Percentiles rank a stretch among this genome's conserved stretches.
phyloP scores from a whole-genome alignment of 2,888 invertebrate genomes.

The Cryptosula pallasiana region DNA sequence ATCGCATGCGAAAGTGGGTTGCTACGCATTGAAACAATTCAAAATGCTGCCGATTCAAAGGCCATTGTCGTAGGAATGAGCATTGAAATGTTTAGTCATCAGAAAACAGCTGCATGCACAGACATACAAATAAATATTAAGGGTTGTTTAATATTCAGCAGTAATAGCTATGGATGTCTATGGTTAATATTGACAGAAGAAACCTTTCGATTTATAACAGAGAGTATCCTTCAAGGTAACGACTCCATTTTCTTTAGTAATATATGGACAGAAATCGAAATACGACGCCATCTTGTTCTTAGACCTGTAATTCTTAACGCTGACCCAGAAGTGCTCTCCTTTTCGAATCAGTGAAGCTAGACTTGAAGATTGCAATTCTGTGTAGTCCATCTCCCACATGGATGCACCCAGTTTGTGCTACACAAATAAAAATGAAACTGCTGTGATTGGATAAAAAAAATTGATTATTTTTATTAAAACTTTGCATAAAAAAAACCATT shows the following conservation, averaged over 20 bases:
- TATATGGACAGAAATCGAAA: slow-evolving; percentile 23
- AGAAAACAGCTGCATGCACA: not conserved
- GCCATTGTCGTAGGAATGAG: no score
- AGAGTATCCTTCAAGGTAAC: slow-evolving; percentile 1
- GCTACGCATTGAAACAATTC: no score
- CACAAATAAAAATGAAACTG: no score
- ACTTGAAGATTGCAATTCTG: not conserved
- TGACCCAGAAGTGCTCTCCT: slow-evolving; percentile 20
- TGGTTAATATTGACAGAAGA: not conserved
- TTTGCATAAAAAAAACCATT: no score
- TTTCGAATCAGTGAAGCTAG: not conserved
- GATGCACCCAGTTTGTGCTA: not conserved
- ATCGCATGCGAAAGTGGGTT: no score
- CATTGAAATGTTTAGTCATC: no score
- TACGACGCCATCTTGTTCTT: not conserved
- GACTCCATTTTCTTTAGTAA: not conserved
- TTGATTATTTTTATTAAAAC: no score
- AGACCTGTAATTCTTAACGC: slow-evolving; percentile 5
- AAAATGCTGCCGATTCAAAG: no score
- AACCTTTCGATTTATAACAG: slow-evolving; percentile 22
- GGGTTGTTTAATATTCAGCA: not conserved
- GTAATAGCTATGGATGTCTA: not conserved
- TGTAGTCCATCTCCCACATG: not conserved
- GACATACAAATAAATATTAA: not conserved
- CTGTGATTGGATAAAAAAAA: no score